Conservation (phyloP, 1,140 invertebrate genomes). For the Drosophila kepulauana region DNA sequence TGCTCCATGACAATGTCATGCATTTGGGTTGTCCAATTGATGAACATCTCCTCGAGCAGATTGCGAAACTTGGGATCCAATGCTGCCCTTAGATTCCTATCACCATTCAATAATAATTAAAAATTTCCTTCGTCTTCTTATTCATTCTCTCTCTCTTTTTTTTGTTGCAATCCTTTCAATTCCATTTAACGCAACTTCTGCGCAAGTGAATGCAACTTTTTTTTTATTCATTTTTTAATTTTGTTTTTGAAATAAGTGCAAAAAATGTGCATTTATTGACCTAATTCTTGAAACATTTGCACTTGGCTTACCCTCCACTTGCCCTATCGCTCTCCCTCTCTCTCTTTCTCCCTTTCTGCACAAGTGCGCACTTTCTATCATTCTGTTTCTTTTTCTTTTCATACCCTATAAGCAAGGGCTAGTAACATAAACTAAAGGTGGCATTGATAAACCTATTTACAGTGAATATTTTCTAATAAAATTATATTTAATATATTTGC, state of each 20-base stretch:
- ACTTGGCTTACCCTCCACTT: constrained; percentile 5
- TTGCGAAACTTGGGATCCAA: constrained; percentile 88
- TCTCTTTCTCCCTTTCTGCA: neutral
- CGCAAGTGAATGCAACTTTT: constrained; percentile 33
- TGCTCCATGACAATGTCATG: constrained; percentile 87
- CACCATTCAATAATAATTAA: constrained; percentile 12
- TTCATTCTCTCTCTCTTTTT: neutral
- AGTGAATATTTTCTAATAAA: too few species aligned
- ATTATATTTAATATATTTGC: too few species aligned
- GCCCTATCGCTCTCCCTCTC: too few species aligned
- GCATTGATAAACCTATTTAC: too few species aligned
- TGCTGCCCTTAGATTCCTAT: constrained; percentile 71
- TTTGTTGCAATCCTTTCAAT: constrained; percentile 12
- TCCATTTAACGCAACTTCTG: constrained; percentile 35
- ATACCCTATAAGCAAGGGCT: neutral
- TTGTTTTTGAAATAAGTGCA: constrained; percentile 19
- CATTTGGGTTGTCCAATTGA: constrained; percentile 91
- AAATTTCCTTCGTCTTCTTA: neutral
- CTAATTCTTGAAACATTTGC: constrained; percentile 42
- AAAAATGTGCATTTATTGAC: constrained; percentile 45
- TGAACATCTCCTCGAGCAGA: constrained; percentile 90
- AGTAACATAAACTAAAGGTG: neutral
- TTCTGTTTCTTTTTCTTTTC: neutral
- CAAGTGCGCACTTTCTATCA: neutral
- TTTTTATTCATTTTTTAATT: constrained; percentile 9